Conservation (phyloP, 92 coral and sea anemone genomes). For the Heliopora coerulea region DNA sequence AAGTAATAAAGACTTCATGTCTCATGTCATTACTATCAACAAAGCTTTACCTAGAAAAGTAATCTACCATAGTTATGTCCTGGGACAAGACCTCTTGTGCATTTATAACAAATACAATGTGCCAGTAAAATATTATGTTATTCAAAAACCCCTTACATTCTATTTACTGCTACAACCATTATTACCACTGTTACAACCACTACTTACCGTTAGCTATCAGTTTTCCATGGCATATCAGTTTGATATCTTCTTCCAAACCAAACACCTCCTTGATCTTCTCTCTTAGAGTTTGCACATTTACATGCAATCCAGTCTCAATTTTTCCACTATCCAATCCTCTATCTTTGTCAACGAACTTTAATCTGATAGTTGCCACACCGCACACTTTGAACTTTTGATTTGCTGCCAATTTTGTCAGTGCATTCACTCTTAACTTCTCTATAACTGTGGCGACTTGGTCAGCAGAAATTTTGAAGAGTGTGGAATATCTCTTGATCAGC, state of each 20-base stretch:
- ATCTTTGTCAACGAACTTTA: slow-evolving; percentile 63
- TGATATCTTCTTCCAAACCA: slow-evolving; percentile 60
- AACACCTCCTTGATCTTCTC: slow-evolving; percentile 39
- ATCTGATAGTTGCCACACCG: slow-evolving; percentile 81
- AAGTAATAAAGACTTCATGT: no score
- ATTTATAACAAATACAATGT: no score
- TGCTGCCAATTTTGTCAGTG: slow-evolving; percentile 74
- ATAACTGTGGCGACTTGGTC: slow-evolving; percentile 58
- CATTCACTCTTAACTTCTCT: slow-evolving; percentile 71
- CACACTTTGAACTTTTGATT: slow-evolving; percentile 66
- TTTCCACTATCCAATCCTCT: slow-evolving; percentile 51
- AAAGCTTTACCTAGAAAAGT: no score
- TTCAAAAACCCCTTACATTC: no score
- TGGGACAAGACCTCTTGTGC: no score
- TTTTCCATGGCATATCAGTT: slow-evolving; percentile 81
- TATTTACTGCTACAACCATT: no score
- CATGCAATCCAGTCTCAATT: slow-evolving; percentile 53
- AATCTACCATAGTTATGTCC: no score
- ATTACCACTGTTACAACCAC: no score
- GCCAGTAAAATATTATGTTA: not conserved
- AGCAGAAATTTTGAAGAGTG: slow-evolving; percentile 44
- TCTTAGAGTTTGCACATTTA: slow-evolving; percentile 39
- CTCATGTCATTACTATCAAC: no score
- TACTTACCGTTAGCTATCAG: slow-evolving; percentile 81
- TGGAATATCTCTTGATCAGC: slow-evolving; percentile 58